phyloP scores from a whole-genome alignment of 1,140 invertebrate genomes.

The Pogonomyrmex californicus region DNA sequence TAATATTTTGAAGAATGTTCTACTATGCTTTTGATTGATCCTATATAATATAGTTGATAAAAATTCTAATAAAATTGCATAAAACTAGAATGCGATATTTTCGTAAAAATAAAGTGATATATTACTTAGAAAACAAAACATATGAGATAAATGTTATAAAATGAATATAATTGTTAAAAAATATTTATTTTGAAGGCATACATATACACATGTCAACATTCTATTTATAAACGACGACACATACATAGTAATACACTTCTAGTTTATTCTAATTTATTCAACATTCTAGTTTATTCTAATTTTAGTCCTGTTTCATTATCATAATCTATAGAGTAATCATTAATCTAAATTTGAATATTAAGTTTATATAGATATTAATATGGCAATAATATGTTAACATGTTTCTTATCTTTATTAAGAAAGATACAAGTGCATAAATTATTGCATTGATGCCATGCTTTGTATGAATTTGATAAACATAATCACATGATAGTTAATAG shows the following conservation, averaged over 20 bases:
- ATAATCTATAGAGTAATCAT: constrained; percentile 46
- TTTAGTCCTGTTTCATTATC: constrained; percentile 25
- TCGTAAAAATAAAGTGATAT: constrained; percentile 8
- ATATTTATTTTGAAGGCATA: constrained; percentile 82
- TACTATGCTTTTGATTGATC: background rate
- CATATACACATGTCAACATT: constrained; percentile 77
- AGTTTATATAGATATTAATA: constrained; percentile 51
- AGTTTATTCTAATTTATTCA: constrained; percentile 36
- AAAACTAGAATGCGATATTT: constrained; percentile 26
- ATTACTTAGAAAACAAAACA: constrained; percentile 64
- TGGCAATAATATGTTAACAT: constrained; percentile 47
- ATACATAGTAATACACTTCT: constrained; percentile 70
- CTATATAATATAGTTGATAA: background rate
- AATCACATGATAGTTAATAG: constrained; percentile 43
- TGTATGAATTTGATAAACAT: constrained; percentile 29
- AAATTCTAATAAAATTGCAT: background rate
- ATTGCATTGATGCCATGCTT: constrained; percentile 55
- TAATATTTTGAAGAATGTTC: background rate
- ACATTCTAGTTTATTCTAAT: constrained; percentile 44
- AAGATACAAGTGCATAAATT: constrained; percentile 41
- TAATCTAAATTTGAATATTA: constrained; percentile 45
- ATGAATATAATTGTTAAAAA: constrained; percentile 65
- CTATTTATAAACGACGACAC: constrained; percentile 77
- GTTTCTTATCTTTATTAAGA: constrained; percentile 28
- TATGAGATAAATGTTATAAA: constrained; percentile 71